These are phyloP conservation scores for Bombus superbus DNA, from an alignment of 1,140 invertebrate genomes.

Conservation along the genomic window DNA sequence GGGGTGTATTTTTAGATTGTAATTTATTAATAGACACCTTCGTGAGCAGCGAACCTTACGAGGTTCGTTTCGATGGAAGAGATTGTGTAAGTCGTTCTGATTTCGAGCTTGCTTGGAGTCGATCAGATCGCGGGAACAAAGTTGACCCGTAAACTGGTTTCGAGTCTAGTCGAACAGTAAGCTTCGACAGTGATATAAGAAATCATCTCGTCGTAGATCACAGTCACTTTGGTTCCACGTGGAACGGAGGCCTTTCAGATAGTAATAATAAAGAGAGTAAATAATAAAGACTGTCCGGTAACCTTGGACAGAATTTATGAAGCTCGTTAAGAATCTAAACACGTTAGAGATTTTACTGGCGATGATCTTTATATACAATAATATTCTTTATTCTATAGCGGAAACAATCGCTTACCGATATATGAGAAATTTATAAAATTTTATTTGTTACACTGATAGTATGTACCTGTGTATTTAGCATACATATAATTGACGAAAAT, in stretches of 20 bases:
- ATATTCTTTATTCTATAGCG: conserved; percentile 10
- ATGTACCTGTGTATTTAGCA: too few species aligned
- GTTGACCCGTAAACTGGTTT: not conserved
- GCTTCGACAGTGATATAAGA: not conserved
- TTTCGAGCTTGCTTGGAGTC: not conserved
- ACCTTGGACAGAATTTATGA: conserved; percentile 46
- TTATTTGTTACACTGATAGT: not conserved
- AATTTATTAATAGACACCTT: conserved; percentile 13
- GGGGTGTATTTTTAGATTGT: conserved; percentile 12
- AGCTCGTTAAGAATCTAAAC: conserved; percentile 31
- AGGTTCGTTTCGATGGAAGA: not conserved
- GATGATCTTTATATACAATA: conserved; percentile 9
- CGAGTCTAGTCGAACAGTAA: not conserved
- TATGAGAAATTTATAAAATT: not conserved
- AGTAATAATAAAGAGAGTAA: conserved; percentile 22
- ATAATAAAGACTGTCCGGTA: too few species aligned
- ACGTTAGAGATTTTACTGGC: conserved; percentile 31
- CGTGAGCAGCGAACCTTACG: not conserved
- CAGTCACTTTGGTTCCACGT: not conserved
- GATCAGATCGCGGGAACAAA: not conserved
- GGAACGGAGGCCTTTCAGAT: conserved; percentile 34
- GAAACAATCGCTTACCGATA: not conserved
- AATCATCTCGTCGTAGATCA: too few species aligned
- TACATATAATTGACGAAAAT: too few species aligned
- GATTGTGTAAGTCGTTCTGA: not conserved